phyloP scores from a whole-genome alignment of 2,113 vertebrate genomes.

The Carettochelys insculpta region DNA sequence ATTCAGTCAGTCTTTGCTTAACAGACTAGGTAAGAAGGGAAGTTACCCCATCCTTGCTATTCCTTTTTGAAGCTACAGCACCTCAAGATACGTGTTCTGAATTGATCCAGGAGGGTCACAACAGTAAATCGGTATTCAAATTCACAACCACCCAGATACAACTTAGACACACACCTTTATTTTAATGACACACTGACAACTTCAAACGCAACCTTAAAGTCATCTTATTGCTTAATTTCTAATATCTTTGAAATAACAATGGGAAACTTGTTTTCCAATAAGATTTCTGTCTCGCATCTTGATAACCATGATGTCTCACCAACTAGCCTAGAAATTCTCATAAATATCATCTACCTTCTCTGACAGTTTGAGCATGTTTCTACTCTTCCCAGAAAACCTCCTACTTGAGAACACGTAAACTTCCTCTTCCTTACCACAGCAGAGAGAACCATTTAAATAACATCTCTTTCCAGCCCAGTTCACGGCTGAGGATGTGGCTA shows the following conservation, averaged over 20 bases:
- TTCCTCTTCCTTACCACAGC: not conserved
- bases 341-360: not conserved
- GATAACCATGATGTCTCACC: not conserved
- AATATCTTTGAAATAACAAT: slow-evolving; percentile 16
- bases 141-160: not conserved
- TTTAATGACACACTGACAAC: not conserved
- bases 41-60: not conserved
- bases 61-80: not conserved
- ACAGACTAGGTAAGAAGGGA: not conserved
- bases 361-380: not conserved
- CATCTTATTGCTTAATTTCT: not conserved
- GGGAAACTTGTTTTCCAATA: slow-evolving; percentile 10
- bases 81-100: not conserved
- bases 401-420: not conserved
- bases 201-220: not conserved
- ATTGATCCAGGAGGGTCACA: not conserved
- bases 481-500: not conserved
- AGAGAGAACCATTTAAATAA: not conserved
- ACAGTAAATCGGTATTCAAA: not conserved
- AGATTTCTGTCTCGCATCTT: not conserved
- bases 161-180: not conserved
- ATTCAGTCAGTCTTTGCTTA: not conserved
- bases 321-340: not conserved
- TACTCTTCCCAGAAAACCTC: not conserved
- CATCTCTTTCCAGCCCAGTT: not conserved